Base-by-base conservation (phyloP, 2,113 vertebrate genomes). In the Pavo muticus region DNA sequence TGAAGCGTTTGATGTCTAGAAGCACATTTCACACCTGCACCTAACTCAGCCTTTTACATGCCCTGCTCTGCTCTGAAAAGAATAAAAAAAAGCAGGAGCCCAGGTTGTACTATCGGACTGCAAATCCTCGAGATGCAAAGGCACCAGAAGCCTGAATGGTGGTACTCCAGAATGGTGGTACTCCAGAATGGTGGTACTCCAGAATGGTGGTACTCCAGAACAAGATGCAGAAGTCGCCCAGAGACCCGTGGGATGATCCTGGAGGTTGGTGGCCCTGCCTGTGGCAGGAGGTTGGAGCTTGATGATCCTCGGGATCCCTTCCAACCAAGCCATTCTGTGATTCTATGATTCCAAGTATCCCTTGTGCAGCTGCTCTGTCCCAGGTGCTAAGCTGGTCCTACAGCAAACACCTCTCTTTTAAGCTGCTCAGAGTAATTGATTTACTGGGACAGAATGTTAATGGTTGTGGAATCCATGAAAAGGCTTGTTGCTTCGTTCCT, bases 361-460 rank as follows among this genome's bases (percentile, higher is more conserved):
- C 70, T 45, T 42, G 67, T 65, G 29, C 77, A 74, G 69, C 74
- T 84, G 47, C 21, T 45, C 57, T 35, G 30, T 32, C 11, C 80
- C 60, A 14, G 60, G 35, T 14, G 82, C 63, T 76, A 6, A 87
- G 64, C 87, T 59, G 40, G 29, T 90, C 88, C 91, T 63, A 44
- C 30, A 54, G 77, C 80, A 88, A 70, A 40, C 67, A 24, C 21
- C 29, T 70, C 76, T 78, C 88, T 52, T 25, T 35, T 89, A 87
- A 91, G 63, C 52, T 84, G 76, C 85, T 96, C 59, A 45, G 15
- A 60, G n/a, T 73, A 88, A 94, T 71, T 87, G 93, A 92, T 92
- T 88, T 91, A 39, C 84, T 42, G 50, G 87, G 73, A 13, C 83
- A 95, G 74, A 78, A 87, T 81, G 90, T 76, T 95, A 88, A 91